phyloP scores from a whole-genome alignment of 1,140 invertebrate species.

The Caligus rogercresseyi region DNA sequence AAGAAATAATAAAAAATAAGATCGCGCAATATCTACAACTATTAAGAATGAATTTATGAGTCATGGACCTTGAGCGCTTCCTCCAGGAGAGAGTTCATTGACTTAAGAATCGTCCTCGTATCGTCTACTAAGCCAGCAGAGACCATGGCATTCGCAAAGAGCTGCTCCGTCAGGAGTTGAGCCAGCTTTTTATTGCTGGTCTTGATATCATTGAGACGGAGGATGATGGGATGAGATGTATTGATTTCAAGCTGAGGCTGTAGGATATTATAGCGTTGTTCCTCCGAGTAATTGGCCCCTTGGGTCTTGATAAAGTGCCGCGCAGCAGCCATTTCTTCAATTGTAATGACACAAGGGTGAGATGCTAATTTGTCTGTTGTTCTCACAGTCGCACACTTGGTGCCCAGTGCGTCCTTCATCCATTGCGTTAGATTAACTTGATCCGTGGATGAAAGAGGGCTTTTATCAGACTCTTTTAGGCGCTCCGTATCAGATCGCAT shows the following conservation, averaged over 20 bases:
- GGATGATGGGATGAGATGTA: conserved; percentile 75
- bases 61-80: conserved; percentile 46
- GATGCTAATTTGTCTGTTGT: conserved; percentile 60
- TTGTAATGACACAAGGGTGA: conserved; percentile 82
- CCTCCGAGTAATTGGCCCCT: conserved; percentile 59
- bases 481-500: conserved; percentile 52
- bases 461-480: conserved; percentile 32
- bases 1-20: too few species aligned
- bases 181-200: conserved; percentile 57
- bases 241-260: conserved; percentile 86
- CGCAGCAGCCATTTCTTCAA: conserved; percentile 86
- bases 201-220: conserved; percentile 59
- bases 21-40: too few species aligned
- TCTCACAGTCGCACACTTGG: conserved; percentile 59
- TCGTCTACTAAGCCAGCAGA: conserved; percentile 84
- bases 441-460: conserved; percentile 24
- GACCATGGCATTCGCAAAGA: conserved; percentile 87
- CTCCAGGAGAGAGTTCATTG: conserved; percentile 68
- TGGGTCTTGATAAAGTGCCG: conserved; percentile 82
- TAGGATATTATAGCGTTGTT: conserved; percentile 62
- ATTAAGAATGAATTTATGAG: too few species aligned
- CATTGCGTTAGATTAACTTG: conserved; percentile 47
- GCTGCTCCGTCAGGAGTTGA: conserved; percentile 62
- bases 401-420: conserved; percentile 45
- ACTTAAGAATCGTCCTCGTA: conserved; percentile 56